Percentiles rank a stretch among this genome's conserved stretches.
These are phyloP conservation scores for Oryzias melastigma DNA, from an alignment of 2,113 vertebrate genomes.

Conservation along the genomic window DNA sequence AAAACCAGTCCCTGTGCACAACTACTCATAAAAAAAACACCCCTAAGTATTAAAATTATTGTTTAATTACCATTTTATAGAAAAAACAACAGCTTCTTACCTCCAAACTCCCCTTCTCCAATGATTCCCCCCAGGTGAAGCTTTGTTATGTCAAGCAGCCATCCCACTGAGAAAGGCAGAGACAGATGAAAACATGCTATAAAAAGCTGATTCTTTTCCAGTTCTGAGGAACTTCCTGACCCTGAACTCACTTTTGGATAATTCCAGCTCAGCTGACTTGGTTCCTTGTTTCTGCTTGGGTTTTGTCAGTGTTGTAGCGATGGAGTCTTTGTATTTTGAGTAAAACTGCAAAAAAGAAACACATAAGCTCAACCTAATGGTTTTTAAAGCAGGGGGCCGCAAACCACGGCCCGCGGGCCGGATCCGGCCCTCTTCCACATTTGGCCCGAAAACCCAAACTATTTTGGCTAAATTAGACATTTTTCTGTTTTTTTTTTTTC, in stretches of 20 bases:
- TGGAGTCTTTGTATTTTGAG: slow-evolving; percentile 83
- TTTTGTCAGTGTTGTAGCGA: slow-evolving; percentile 85
- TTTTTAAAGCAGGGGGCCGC: background rate
- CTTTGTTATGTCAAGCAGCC: slow-evolving; percentile 85
- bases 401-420: no score
- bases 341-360: slow-evolving; percentile 80
- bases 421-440: no score
- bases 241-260: slow-evolving; percentile 84
- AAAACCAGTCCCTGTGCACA: no score
- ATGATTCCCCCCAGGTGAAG: slow-evolving; percentile 81
- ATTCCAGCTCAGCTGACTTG: slow-evolving; percentile 84
- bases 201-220: background rate
- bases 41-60: no score
- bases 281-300: slow-evolving; percentile 85
- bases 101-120: slow-evolving; percentile 90
- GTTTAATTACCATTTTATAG: no score
- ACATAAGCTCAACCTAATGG: background rate
- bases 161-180: slow-evolving; percentile 78
- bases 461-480: no score
- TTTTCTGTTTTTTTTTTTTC: no score
- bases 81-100: slow-evolving; percentile 64
- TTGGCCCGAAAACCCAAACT: no score
- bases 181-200: background rate
- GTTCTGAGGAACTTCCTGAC: background rate
- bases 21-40: no score